phyloP scores from a whole-genome alignment of 2,113 vertebrate species.

The Nestor notabilis region DNA sequence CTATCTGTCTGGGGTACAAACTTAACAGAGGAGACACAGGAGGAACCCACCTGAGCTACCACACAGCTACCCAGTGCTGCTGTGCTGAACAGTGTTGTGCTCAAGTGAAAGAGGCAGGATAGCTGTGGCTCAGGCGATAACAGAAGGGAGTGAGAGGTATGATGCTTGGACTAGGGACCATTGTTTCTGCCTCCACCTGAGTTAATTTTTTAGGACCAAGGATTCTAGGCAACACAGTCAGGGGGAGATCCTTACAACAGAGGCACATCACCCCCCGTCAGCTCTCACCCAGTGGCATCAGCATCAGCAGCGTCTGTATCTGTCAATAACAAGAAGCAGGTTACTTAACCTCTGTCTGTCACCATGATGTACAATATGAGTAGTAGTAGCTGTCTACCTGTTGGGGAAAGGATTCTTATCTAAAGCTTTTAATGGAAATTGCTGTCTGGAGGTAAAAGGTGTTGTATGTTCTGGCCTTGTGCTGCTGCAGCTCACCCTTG shows the following conservation, averaged over 20 bases:
- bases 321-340: background rate
- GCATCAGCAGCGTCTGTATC: background rate
- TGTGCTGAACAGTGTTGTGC: rapidly evolving
- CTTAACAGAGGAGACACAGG: background rate
- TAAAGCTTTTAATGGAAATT: background rate
- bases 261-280: background rate
- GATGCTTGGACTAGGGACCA: background rate
- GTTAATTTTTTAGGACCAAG: background rate
- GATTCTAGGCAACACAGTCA: background rate
- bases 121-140: background rate
- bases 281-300: background rate
- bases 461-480: background rate
- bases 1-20: background rate
- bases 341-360: background rate
- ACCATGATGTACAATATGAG: rapidly evolving
- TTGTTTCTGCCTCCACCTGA: background rate
- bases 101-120: too few species aligned
- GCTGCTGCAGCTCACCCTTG: background rate
- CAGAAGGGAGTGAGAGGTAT: background rate
- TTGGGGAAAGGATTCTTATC: background rate
- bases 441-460: background rate
- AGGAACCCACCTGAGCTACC: background rate
- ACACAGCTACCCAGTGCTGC: rapidly evolving
- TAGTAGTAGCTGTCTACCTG: background rate
- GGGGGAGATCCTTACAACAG: background rate